These are phyloP conservation scores for Caerostris extrusa DNA, from an alignment of 1,140 invertebrate species.

Conservation along the genomic window DNA sequence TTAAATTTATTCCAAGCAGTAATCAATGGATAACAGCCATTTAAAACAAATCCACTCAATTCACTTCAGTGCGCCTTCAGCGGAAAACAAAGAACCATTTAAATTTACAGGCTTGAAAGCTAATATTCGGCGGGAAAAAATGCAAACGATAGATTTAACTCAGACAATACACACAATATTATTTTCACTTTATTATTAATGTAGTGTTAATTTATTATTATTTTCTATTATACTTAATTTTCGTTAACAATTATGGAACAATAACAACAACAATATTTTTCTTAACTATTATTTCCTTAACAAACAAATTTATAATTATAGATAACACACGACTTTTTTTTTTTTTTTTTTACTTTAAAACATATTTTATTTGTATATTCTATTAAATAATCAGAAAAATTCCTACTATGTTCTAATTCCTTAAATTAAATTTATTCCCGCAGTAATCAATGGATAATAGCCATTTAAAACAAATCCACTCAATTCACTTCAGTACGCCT, in stretches of 20 bases:
- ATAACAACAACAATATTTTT: too few relatives aligned
- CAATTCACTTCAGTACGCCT: neutral
- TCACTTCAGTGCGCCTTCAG: neutral
- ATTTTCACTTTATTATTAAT: too few relatives aligned
- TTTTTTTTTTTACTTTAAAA: too few relatives aligned
- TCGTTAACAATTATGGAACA: too few relatives aligned
- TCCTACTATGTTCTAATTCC: neutral
- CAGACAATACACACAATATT: neutral
- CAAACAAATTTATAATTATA: too few relatives aligned
- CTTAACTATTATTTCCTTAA: too few relatives aligned
- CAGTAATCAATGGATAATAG: neutral
- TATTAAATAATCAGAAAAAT: neutral
- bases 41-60: conserved; percentile 33
- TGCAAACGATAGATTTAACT: neutral
- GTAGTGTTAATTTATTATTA: too few relatives aligned
- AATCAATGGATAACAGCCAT: neutral
- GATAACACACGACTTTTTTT: too few relatives aligned
- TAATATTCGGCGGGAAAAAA: neutral
- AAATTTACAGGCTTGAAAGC: conserved; percentile 19
- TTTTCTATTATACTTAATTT: too few relatives aligned
- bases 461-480: conserved; percentile 33
- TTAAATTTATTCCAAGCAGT: conserved; percentile 6
- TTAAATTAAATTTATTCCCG: conserved; percentile 12
- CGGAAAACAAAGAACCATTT: conserved; percentile 13
- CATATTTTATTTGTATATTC: too few relatives aligned